Base-by-base conservation (phyloP, 2,113 vertebrate species). In the Nothoprocta pentlandii region DNA sequence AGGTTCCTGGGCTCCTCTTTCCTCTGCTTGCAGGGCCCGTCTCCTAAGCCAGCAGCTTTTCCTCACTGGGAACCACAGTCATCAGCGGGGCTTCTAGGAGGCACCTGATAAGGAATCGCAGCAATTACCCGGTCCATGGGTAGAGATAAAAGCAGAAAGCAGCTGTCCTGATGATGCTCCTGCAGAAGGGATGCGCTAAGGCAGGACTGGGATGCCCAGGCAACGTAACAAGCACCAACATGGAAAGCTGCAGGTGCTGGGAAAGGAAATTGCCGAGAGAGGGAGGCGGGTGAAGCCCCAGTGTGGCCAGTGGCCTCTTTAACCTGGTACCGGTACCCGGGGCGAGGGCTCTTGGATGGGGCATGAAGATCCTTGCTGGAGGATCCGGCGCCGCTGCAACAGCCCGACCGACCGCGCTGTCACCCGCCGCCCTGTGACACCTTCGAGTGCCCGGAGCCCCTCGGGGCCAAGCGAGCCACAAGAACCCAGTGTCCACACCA, bases 11-110 rank as follows among this genome's bases (percentile, higher is more conserved):
- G 23, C 16, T 34, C 10, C 5, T 6, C 12, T 8, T 22, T 46
- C 56, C 4, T 2, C 3, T 16, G 25, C 46, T 20, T 25, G 6
- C 44, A 54, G 62, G 41, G 41, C 3, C 51, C 0, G 1, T 9
- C 46, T 28, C 42, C 42, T 4, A 34, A 30, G 28, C 21, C 42
- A 21, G 28, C 53, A 62, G 34, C 59, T 46, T 19, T 20, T 53
- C 46, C 47, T 49, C 47, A 22, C 47, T 49, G 10, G 8, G 14
- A 26, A 49, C 34, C 83, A 9, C 7, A 2, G 25, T 41, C 44
- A 16, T 3, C 3, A n/a, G 30, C 34, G 49, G 51, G 26, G 51
- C 51, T 0, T 1, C 23, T 5, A 16, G 46, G 51, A 41, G 12
- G 11, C 59, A 36, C 44, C 44, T 1, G 30, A 17, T 11, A 15